These are phyloP conservation scores for Automeris io DNA, from an alignment of 2,888 invertebrate genomes.

Conservation along the genomic window DNA sequence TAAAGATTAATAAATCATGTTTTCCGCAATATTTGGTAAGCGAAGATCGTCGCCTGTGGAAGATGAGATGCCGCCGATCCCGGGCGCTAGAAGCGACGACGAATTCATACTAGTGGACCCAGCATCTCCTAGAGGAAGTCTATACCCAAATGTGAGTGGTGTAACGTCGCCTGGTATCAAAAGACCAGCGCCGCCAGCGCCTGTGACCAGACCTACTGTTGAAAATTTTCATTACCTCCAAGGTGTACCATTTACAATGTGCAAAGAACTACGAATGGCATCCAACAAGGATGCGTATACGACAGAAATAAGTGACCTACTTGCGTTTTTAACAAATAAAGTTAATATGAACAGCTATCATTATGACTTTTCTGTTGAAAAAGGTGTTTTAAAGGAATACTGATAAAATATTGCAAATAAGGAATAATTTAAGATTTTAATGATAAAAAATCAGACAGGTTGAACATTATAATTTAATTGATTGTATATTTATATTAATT, in stretches of 20 bases:
- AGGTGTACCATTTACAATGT: slow-evolving; percentile 74
- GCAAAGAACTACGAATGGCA: slow-evolving; percentile 60
- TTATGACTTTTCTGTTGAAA: slow-evolving; percentile 75
- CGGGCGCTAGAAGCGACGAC: slow-evolving; percentile 56
- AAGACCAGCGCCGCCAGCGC: slow-evolving; percentile 51
- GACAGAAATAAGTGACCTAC: slow-evolving; percentile 67
- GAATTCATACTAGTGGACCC: slow-evolving; percentile 59
- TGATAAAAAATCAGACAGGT: too few relatives aligned
- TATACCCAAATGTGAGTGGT: slow-evolving; percentile 55
- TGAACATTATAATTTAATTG: too few relatives aligned
- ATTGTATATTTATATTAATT: too few relatives aligned
- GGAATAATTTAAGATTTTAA: too few relatives aligned
- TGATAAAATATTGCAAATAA: not conserved
- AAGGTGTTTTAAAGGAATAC: slow-evolving; percentile 71
- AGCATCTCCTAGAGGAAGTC: slow-evolving; percentile 33
- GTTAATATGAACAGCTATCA: slow-evolving; percentile 53
- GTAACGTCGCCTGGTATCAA: slow-evolving; percentile 31
- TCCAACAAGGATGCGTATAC: slow-evolving; percentile 66
- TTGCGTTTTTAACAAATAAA: slow-evolving; percentile 69
- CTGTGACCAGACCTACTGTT: slow-evolving; percentile 25
- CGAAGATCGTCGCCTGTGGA: slow-evolving; percentile 65
- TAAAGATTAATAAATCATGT: slow-evolving; percentile 37
- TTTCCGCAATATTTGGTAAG: slow-evolving; percentile 68
- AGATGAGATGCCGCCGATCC: slow-evolving; percentile 63
- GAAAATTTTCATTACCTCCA: slow-evolving; percentile 69